Conservation (phyloP, 2,113 vertebrate species). For the Castor canadensis region DNA sequence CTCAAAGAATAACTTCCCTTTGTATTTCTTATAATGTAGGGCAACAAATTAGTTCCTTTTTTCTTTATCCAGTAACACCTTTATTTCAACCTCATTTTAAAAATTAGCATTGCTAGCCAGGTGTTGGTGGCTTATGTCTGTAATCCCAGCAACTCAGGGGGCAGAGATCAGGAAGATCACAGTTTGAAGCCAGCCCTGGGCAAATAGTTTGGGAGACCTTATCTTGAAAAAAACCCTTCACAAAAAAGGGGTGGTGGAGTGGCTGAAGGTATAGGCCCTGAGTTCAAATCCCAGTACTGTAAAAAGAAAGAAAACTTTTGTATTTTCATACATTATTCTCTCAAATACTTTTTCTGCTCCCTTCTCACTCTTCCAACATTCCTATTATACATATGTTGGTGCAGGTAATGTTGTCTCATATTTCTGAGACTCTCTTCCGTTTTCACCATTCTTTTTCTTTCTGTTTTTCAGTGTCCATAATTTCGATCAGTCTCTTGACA, state of each 20-base stretch:
- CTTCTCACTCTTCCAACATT: not conserved
- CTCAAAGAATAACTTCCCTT: not conserved
- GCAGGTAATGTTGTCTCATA: not conserved
- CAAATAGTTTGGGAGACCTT: too few relatives aligned
- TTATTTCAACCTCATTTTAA: not conserved
- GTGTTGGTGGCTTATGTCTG: too few relatives aligned
- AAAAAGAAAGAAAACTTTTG: not conserved
- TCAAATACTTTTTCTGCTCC: not conserved
- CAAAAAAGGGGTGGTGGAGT: too few relatives aligned
- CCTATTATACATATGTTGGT: not conserved
- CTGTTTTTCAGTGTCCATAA: not conserved
- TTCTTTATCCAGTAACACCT: not conserved
- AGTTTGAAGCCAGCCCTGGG: too few relatives aligned
- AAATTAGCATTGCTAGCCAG: slow-evolving; percentile 13
- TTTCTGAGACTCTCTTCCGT: not conserved
- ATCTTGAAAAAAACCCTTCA: too few relatives aligned
- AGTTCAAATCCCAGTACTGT: too few relatives aligned
- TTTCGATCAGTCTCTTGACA: not conserved
- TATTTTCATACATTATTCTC: not conserved
- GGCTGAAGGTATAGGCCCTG: too few relatives aligned
- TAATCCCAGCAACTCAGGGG: too few relatives aligned
- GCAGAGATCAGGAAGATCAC: too few relatives aligned
- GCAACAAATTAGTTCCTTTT: not conserved
- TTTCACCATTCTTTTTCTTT: not conserved
- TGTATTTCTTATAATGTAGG: not conserved